Conservation (phyloP, 2,113 vertebrate species). For the Bufo gargarizans region DNA sequence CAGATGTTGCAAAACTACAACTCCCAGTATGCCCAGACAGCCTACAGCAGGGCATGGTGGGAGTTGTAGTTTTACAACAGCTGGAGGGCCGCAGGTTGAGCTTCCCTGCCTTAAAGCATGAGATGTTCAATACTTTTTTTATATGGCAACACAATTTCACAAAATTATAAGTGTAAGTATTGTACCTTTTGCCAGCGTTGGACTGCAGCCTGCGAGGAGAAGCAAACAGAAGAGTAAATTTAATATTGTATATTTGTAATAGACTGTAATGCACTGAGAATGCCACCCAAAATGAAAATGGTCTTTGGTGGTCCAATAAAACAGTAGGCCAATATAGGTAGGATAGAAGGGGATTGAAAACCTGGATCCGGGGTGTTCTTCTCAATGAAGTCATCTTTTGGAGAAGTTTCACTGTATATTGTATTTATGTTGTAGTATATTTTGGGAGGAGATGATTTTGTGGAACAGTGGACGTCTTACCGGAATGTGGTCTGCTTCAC, state of each 20-base stretch:
- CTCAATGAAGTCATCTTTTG: not conserved
- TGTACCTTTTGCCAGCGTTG: slow-evolving; percentile 95
- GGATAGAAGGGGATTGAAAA: not conserved
- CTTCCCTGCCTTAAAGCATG: no score
- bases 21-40: no score
- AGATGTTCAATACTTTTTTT: no score
- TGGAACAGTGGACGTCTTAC: slow-evolving; percentile 68
- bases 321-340: not conserved
- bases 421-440: not conserved
- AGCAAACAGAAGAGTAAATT: slow-evolving; percentile 38
- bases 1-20: no score
- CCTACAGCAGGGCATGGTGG: no score
- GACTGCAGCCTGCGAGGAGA: slow-evolving; percentile 80
- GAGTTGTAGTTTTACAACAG: no score
- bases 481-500: slow-evolving; percentile 90
- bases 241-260: not conserved
- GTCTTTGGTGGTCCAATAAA: not conserved
- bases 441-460: not conserved
- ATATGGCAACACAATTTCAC: not conserved
- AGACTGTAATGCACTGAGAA: not conserved
- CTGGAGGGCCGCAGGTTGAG: no score
- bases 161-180: not conserved
- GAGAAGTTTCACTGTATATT: not conserved
- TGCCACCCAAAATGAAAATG: not conserved
- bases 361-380: not conserved